phyloP scores from a whole-genome alignment of 1,140 invertebrate genomes.

The Ridgeia piscesae region DNA sequence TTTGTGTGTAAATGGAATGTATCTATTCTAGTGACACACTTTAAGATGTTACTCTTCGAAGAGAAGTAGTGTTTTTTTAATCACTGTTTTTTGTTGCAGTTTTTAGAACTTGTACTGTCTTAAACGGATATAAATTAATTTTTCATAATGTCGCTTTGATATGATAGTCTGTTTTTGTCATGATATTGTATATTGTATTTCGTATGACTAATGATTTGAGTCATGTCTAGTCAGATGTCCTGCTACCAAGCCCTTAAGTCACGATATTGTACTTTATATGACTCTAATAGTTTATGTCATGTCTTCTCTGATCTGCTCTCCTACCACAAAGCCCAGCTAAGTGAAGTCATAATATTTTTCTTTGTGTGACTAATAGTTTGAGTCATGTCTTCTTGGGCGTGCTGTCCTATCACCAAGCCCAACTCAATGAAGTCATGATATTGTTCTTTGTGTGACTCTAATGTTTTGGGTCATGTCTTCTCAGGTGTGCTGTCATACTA shows the following conservation, averaged over 20 bases:
- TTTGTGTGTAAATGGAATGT: no score
- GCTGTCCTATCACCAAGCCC: constrained; percentile 20
- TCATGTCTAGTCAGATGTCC: neutral
- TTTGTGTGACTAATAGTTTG: neutral
- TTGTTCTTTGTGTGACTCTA: neutral
- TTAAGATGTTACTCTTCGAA: no score
- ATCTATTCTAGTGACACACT: no score
- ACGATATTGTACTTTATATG: neutral
- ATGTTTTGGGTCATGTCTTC: neutral
- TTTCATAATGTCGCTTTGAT: neutral
- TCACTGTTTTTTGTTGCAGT: no score
- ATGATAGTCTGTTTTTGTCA: neutral
- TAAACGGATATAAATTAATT: no score
- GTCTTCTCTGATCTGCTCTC: neutral
- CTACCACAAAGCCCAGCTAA: neutral
- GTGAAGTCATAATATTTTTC: neutral
- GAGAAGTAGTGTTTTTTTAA: no score
- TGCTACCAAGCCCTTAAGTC: neutral
- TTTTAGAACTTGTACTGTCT: no score
- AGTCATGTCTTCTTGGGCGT: constrained; percentile 14
- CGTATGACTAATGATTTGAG: constrained; percentile 60
- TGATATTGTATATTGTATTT: constrained; percentile 61
- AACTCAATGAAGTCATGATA: constrained; percentile 26
- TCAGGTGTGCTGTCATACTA: neutral
- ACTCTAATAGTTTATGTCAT: neutral